These are phyloP conservation scores for Anastrepha ludens DNA, from an alignment of 1,140 invertebrate genomes.

Conservation along the genomic window DNA sequence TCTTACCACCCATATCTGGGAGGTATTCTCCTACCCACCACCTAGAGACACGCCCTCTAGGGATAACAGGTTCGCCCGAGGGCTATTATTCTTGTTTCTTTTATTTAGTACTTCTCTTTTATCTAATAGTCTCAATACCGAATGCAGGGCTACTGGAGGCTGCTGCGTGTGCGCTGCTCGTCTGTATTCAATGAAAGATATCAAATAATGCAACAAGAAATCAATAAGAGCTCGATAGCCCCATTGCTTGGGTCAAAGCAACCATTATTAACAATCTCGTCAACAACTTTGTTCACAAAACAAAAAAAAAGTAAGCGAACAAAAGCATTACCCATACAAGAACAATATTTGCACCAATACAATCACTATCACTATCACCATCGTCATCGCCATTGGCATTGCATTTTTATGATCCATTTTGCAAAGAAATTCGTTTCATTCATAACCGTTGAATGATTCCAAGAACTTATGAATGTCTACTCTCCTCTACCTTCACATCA, in stretches of 20 bases:
- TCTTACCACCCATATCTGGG: too few species aligned
- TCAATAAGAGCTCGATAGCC: neutral
- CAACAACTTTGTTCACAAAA: neutral
- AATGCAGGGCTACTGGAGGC: too few species aligned
- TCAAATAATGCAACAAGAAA: neutral
- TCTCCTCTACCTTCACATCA: neutral
- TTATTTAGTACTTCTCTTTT: too few species aligned
- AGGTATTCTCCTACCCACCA: too few species aligned
- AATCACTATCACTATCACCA: neutral
- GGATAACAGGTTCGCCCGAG: too few species aligned
- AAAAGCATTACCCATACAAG: neutral
- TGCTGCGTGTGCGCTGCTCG: too few species aligned
- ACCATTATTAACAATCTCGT: neutral
- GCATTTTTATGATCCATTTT: conserved; percentile 40
- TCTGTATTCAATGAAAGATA: too few species aligned
- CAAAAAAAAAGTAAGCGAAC: neutral
- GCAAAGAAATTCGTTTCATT: conserved; percentile 54
- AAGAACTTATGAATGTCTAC: conserved; percentile 56
- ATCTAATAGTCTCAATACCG: too few species aligned
- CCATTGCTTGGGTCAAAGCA: neutral
- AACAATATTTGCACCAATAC: neutral
- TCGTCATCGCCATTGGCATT: neutral
- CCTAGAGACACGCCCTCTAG: too few species aligned
- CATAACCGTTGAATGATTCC: conserved; percentile 59
- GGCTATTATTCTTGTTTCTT: too few species aligned